These are phyloP conservation scores for Agrilus biguttatus DNA, from an alignment of 2,888 invertebrate genomes.

Conservation along the genomic window DNA sequence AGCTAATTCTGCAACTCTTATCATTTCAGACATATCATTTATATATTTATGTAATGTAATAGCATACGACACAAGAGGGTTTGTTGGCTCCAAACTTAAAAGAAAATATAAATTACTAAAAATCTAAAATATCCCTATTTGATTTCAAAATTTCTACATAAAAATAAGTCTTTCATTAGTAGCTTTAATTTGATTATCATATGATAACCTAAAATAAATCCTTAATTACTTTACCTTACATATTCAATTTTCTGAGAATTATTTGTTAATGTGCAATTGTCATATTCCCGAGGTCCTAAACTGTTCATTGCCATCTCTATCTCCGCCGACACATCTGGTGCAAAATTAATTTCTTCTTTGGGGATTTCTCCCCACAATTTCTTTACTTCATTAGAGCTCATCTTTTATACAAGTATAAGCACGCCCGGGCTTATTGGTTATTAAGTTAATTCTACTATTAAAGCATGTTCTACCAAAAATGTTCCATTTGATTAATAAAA, in stretches of 20 bases:
- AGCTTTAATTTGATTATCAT: too few relatives aligned
- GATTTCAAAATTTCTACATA: too few relatives aligned
- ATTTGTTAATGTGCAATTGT: constrained; percentile 15
- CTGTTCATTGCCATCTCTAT: constrained; percentile 25
- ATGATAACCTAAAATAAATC: too few relatives aligned
- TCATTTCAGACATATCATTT: constrained; percentile 23
- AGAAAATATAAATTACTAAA: not conserved
- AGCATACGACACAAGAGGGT: constrained; percentile 23
- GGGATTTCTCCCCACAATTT: constrained; percentile 22
- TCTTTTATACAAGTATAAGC: too few relatives aligned
- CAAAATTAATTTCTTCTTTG: constrained; percentile 2
- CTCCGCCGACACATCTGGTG: constrained; percentile 22
- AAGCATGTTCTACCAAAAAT: too few relatives aligned
- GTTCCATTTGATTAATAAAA: too few relatives aligned
- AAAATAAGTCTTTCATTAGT: too few relatives aligned
- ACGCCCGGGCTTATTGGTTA: too few relatives aligned
- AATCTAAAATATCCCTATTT: too few relatives aligned
- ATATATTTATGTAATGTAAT: constrained; percentile 26
- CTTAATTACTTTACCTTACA: constrained; percentile 11
- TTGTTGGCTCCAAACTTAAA: constrained; percentile 22
- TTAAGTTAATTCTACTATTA: too few relatives aligned
- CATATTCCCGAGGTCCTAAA: constrained; percentile 22
- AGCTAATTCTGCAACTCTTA: constrained; percentile 21
- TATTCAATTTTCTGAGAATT: constrained; percentile 13
- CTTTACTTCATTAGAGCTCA: too few relatives aligned